Percentiles rank a stretch among this genome's conserved stretches.
Evolutionary conservation across 2,797 vertebrate genomes (phyloP).

Genomic region (Helicolenus hilgendorfi): DNA sequence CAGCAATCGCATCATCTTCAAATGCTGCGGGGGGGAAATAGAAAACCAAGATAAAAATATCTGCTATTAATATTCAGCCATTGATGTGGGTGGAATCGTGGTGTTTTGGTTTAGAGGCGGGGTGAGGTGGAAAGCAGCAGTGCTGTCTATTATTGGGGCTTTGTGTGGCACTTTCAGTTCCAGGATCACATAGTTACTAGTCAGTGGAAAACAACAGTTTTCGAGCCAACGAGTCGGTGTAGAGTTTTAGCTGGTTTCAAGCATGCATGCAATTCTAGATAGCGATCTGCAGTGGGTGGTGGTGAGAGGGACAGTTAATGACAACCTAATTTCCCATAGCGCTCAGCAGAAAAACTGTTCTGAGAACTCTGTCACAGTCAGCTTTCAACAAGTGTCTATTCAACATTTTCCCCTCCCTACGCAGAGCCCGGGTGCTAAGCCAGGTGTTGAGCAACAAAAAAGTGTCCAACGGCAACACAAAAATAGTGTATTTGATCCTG

Average conservation of each 20-base stretch:
- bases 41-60: constrained; percentile 79
- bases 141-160: constrained; percentile 60
- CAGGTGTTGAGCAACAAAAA: constrained; percentile 13
- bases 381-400: constrained; percentile 63
- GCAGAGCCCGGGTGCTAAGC: background rate
- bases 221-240: constrained; percentile 17
- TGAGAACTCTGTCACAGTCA: constrained; percentile 58
- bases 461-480: background rate
- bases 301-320: constrained; percentile 26
- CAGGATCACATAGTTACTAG: constrained; percentile 25
- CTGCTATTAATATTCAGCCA: constrained; percentile 77
- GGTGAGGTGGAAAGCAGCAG: constrained; percentile 58
- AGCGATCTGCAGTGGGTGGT: constrained; percentile 58
- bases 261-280: constrained; percentile 37
- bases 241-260: constrained; percentile 26
- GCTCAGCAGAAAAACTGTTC: constrained; percentile 81
- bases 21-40: constrained; percentile 74
- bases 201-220: constrained; percentile 67
- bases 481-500: background rate
- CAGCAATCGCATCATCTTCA: constrained; percentile 91
- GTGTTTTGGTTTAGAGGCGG: constrained; percentile 62
- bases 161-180: constrained; percentile 37
- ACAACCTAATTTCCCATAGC: constrained; percentile 65
- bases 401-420: constrained; percentile 63
- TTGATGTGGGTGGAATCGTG: constrained; percentile 64